Evolutionary conservation across 1,140 invertebrate species (phyloP).

Genomic region (Apocrypta bakeri): DNA sequence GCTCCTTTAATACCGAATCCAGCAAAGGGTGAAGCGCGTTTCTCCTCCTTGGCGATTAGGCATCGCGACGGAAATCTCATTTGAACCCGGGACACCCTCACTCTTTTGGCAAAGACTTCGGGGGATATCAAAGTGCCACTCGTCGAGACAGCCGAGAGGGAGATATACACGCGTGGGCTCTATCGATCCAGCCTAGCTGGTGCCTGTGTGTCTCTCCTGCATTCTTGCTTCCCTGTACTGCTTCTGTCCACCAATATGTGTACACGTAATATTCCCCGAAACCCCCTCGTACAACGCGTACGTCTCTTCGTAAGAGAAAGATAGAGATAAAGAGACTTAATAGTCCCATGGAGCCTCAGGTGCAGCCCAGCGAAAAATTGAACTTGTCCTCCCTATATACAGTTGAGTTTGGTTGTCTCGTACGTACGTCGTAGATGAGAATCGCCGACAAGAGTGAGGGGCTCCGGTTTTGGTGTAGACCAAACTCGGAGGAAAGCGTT

Average conservation of each 20-base stretch:
- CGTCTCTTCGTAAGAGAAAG: neutral
- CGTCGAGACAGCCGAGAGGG: slow-evolving; percentile 3
- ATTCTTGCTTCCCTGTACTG: slow-evolving; percentile 20
- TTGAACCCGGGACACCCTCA: slow-evolving; percentile 8
- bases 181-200: slow-evolving; percentile 27
- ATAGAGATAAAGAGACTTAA: too few relatives aligned
- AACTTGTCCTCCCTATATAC: slow-evolving; percentile 47
- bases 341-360: slow-evolving; percentile 56
- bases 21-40: neutral
- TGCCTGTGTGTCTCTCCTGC: neutral
- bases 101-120: neutral
- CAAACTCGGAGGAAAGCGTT: too few relatives aligned
- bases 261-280: slow-evolving; percentile 7
- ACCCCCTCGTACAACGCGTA: neutral
- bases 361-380: slow-evolving; percentile 67
- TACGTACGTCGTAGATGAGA: too few relatives aligned
- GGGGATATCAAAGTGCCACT: slow-evolving; percentile 45
- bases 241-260: neutral
- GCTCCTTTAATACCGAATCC: neutral
- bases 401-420: too few relatives aligned
- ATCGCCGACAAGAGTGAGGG: neutral
- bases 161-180: neutral
- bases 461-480: too few relatives aligned
- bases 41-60: slow-evolving; percentile 16
- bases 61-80: slow-evolving; percentile 39